Evolutionary conservation across 2,797 vertebrate genomes (phyloP).

Genomic region (Halcyon smyrnensis): DNA sequence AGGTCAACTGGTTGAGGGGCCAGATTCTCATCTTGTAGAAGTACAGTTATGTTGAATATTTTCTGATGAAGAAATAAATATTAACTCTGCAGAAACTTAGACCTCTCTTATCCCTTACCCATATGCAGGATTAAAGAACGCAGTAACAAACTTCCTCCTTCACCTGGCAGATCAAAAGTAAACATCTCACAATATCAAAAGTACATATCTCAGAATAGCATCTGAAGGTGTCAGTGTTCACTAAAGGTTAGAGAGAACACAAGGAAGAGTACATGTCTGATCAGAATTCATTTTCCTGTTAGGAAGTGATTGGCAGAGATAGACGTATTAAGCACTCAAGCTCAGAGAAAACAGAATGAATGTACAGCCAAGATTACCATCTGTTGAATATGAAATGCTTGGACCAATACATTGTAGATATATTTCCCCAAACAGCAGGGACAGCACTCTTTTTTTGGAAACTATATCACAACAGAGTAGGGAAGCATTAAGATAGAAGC

Average conservation of each 20-base stretch:
- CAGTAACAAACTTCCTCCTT: background rate
- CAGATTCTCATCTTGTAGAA: background rate
- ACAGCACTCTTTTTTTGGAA: conserved; percentile 76
- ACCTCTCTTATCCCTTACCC: background rate
- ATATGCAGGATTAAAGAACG: background rate
- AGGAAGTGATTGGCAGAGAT: conserved; percentile 74
- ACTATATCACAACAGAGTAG: conserved; percentile 65
- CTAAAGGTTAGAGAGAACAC: conserved; percentile 22
- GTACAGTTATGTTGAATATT: background rate
- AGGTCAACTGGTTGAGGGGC: background rate
- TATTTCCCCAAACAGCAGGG: conserved; percentile 76
- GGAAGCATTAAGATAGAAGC: conserved; percentile 56
- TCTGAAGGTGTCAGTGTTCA: conserved; percentile 59
- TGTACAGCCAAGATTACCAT: conserved; percentile 77
- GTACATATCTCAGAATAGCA: background rate
- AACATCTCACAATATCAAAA: background rate
- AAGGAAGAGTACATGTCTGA: conserved; percentile 35
- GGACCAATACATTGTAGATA: conserved; percentile 77
- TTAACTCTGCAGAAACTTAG: background rate
- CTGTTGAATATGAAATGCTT: conserved; percentile 81
- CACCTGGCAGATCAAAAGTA: background rate
- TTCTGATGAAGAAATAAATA: background rate
- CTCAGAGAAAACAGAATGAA: conserved; percentile 65
- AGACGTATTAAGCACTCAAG: conserved; percentile 63
- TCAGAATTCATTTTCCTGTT: conserved; percentile 57